Conservation (phyloP, 1,140 invertebrate genomes). For the Eriosoma lanigerum region DNA sequence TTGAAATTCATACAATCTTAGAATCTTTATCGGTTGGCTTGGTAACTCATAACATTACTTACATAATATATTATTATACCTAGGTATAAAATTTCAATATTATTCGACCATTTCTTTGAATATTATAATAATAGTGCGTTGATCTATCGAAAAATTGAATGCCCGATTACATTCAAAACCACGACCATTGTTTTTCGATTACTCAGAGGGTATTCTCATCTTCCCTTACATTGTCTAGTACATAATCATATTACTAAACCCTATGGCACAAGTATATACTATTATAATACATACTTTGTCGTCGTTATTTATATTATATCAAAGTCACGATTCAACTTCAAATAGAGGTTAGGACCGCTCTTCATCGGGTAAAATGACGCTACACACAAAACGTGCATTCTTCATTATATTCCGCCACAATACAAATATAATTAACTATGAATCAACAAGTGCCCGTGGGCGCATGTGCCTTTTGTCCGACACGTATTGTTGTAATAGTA, state of each 20-base stretch:
- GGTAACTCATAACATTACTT: too few relatives aligned
- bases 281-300: background rate
- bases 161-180: background rate
- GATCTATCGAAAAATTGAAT: too few relatives aligned
- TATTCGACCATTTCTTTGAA: too few relatives aligned
- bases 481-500: background rate
- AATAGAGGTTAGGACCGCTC: background rate
- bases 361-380: background rate
- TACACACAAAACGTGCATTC: background rate
- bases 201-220: background rate
- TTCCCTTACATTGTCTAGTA: background rate
- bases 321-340: background rate
- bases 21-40: too few relatives aligned
- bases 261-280: background rate
- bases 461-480: background rate
- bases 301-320: background rate
- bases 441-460: conserved; percentile 13
- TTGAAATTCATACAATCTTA: too few relatives aligned
- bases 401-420: conserved; percentile 34
- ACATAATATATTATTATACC: too few relatives aligned
- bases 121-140: too few relatives aligned
- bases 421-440: conserved; percentile 40
- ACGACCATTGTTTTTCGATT: background rate
- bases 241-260: background rate
- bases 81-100: too few relatives aligned